A percentile compares a stretch with the other conserved stretches of the same genome.
phyloP scores from a whole-genome alignment of 2,888 invertebrate species.

The Villa cingulata region DNA sequence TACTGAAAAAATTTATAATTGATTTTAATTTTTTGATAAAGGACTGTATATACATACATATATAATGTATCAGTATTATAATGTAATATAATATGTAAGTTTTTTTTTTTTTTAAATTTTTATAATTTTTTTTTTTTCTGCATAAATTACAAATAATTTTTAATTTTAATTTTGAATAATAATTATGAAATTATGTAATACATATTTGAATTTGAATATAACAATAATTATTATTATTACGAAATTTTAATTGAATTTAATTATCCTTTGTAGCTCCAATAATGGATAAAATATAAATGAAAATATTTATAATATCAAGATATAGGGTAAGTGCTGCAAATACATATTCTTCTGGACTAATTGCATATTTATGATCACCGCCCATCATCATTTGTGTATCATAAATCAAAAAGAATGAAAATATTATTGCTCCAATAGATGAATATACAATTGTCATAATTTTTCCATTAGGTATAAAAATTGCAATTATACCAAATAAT shows the following conservation, averaged over 20 bases:
- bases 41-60: too few species aligned
- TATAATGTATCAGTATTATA: too few species aligned
- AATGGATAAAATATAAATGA: slow-evolving; percentile 58
- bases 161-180: too few species aligned
- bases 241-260: background rate
- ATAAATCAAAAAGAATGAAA: slow-evolving; percentile 7
- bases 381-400: slow-evolving; percentile 9
- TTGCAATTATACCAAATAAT: slow-evolving; percentile 55
- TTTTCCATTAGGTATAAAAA: slow-evolving; percentile 39
- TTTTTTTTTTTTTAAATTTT: too few species aligned
- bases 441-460: slow-evolving; percentile 58
- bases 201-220: too few species aligned
- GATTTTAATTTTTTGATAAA: too few species aligned
- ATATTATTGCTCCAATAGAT: slow-evolving; percentile 49
- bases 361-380: slow-evolving; percentile 63
- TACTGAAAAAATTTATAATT: too few species aligned
- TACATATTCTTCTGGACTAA: slow-evolving; percentile 81
- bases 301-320: slow-evolving; percentile 70
- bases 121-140: too few species aligned
- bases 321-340: slow-evolving; percentile 77
- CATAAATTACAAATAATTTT: too few species aligned
- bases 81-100: too few species aligned
- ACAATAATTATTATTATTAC: background rate
- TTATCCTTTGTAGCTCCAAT: background rate
- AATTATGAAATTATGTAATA: too few species aligned